A percentile compares a stretch with the other conserved stretches of the same genome.
These are phyloP conservation scores for Drosophila kanekoi DNA, from an alignment of 2,888 invertebrate genomes.

Conservation along the genomic window DNA sequence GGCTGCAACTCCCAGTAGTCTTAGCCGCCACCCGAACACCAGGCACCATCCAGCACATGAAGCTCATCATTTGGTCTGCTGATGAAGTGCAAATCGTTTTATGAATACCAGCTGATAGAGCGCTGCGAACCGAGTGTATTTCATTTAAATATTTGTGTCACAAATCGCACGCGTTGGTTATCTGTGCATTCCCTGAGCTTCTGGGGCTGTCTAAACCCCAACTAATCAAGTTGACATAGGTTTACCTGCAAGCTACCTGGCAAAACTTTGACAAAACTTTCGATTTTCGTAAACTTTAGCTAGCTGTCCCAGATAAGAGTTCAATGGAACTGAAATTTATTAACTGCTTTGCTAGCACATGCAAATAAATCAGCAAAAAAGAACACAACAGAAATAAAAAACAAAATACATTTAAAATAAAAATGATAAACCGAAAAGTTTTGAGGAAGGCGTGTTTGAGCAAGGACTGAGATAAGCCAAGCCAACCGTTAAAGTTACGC, in stretches of 20 bases:
- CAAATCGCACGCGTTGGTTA: constrained; percentile 56
- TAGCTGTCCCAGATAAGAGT: constrained; percentile 54
- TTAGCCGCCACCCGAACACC: not conserved
- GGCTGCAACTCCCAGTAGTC: constrained; percentile 23
- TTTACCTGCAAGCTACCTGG: constrained; percentile 37
- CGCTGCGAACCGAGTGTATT: constrained; percentile 22
- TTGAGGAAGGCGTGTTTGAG: constrained; percentile 44
- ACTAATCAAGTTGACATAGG: constrained; percentile 77
- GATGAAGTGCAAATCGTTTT: constrained; percentile 58
- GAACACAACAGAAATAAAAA: constrained; percentile 8
- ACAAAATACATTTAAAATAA: constrained; percentile 6
- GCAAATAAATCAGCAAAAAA: constrained; percentile 71
- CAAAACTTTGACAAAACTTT: constrained; percentile 62
- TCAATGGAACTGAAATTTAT: constrained; percentile 70
- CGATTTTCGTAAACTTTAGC: constrained; percentile 54
- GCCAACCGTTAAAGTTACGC: constrained; percentile 60
- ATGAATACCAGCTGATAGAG: constrained; percentile 34
- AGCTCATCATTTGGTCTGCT: constrained; percentile 23
- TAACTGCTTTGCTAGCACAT: constrained; percentile 63
- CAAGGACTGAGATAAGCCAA: constrained; percentile 51
- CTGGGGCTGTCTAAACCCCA: constrained; percentile 50
- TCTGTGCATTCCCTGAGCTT: constrained; percentile 23
- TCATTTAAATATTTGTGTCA: constrained; percentile 56
- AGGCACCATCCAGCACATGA: not conserved
- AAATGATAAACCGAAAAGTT: constrained; percentile 48